Base-by-base conservation (phyloP, 1,140 invertebrate species). In the Diploscapter pachys region DNA sequence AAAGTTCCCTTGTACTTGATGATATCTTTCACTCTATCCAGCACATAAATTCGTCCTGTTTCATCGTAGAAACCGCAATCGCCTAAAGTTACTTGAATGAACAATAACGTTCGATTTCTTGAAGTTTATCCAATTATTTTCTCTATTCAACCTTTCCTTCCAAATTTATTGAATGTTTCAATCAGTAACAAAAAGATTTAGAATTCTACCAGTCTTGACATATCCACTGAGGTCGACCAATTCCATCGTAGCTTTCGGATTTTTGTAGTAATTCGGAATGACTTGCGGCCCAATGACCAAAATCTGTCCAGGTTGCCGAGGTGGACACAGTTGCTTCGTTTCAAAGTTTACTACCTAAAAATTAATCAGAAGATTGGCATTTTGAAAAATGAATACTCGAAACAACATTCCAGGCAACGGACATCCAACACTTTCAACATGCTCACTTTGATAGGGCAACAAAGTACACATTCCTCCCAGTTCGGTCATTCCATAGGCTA, bases 351-450 rank as follows among this genome's bases (percentile, higher is more conserved):
- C 73, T 56, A 81, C 66, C 71, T 80, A 55, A 31, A 81, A 80
- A 31, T 49, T 66, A 53, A 48, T 5, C 13, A 31, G 31, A 31
- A 31, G 31, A 31, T 31, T 31, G 31, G 31, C 31, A 31, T 31
- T 31, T 31, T 31, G 31, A 31, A 31, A 31, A 31, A 31, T 1
- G 0, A 90, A 80, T 55, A 92, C 86, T 83, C 90, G 90, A 4
- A 89, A 90, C 78, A 89, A 85, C 2, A 92, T 92, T 64, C 89
- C 90, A 5, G 90, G 89, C 53, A 92, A 56, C 9, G 86, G 80
- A 73, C 89, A 87, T 0, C 92, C 92, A 55, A 90, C 89, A 8
- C 91, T 91, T 5, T 90, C 91, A 55, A 89, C 86, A 82, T 80
- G 78, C 66, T 83, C 82, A 48, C 70, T 73, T 61, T 66, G 59